phyloP scores from a whole-genome alignment of 2,888 invertebrate species.

The Adela reaumurella region DNA sequence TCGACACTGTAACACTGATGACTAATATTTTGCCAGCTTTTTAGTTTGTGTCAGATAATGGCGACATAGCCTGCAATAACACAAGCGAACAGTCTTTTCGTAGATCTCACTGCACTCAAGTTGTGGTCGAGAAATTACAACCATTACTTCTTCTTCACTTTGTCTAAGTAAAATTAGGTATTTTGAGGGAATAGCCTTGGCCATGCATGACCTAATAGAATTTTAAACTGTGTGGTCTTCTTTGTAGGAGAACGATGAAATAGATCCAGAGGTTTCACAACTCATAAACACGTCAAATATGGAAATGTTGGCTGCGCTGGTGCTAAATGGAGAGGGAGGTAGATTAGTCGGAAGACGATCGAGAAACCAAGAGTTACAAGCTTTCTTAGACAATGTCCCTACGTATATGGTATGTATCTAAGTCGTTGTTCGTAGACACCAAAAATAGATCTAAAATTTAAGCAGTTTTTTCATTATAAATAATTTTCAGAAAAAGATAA shows the following conservation, averaged over 20 bases:
- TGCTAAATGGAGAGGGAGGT: slow-evolving; percentile 84
- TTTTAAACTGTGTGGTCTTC: neutral
- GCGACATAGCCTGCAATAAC: no score
- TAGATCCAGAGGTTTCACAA: slow-evolving; percentile 63
- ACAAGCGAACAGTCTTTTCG: no score
- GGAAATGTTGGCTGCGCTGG: slow-evolving; percentile 85
- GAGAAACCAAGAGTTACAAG: slow-evolving; percentile 74
- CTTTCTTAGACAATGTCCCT: slow-evolving; percentile 84
- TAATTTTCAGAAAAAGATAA: slow-evolving; percentile 83
- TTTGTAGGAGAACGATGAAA: slow-evolving; percentile 41
- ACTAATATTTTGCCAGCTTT: slow-evolving; percentile 50
- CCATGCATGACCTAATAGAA: no score
- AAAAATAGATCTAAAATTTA: no score
- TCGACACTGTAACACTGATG: slow-evolving; percentile 43
- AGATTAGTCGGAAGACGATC: slow-evolving; percentile 68
- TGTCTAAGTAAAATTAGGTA: no score
- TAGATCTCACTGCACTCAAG: no score
- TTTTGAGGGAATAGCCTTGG: no score
- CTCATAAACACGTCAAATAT: slow-evolving; percentile 75
- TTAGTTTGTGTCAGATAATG: slow-evolving; percentile 28
- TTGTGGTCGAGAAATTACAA: no score
- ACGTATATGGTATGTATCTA: slow-evolving; percentile 76
- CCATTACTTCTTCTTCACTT: no score
- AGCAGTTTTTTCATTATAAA: no score
- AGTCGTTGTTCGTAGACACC: no score